Base-by-base conservation (phyloP, 2,888 invertebrate genomes). In the Tineola bisselliella region DNA sequence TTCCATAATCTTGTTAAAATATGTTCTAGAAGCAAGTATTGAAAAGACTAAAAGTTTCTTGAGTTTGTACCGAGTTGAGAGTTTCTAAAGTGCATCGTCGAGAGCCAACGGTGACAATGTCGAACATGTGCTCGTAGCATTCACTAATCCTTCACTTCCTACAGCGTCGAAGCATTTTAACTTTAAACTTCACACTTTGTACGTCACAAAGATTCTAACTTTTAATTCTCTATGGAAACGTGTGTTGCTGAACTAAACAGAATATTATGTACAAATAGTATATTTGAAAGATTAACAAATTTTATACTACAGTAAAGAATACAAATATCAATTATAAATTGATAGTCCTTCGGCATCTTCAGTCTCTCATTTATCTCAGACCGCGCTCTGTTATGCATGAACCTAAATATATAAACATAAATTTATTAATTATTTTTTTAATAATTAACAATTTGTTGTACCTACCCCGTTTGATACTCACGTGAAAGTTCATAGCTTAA, bases 81-180 rank as follows among this genome's bases (percentile, higher is more conserved):
- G 54, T 54, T 54, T 54, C 2, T 10, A 25, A 54, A 54, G 54
- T 54, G 54, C 54, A 54, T 48, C 48, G 25, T 54, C 8, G 18
- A 33, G 56, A 75, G 74, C 74, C 71, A 67, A 69, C 72, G 70
- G 73, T 75, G 76, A 78, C 73, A 72, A 67, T 69, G 70, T 69
- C 68, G 73, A 74, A 80, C 74, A 74, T 71, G 75, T 75, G 73
- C 64, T 65, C 68, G 65, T 19, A 54, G 54, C 25, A 58, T 74
- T 68, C 70, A 66, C 72, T 81, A 81, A 81, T 80, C 75, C 75
- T 72, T 72, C 68, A 72, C 68, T 68, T 68, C 70, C 65, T 69
- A 65, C 67, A 63, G 64, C 13, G 12, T 17, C 8, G 15, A 17
- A 33, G 17, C 18, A 19, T 54, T 52, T 52, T 17, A 52, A 13